Evolutionary conservation across 2,113 vertebrate species (phyloP).

Genomic region (Rhadina sibilatrix): DNA sequence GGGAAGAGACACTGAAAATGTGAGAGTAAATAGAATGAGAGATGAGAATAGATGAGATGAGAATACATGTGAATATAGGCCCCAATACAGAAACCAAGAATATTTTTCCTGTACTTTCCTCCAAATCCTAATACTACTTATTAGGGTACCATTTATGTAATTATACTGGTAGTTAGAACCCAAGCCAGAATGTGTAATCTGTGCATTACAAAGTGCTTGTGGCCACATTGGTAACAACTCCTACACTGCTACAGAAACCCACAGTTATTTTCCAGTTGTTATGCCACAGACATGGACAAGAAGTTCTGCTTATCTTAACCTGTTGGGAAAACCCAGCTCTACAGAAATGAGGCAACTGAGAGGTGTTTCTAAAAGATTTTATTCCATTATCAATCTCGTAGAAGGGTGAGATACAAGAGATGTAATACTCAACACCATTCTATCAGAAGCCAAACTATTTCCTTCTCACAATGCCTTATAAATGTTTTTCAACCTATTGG

Average conservation of each 20-base stretch:
- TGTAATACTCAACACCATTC: neutral
- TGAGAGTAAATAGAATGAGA: neutral
- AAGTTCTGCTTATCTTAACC: neutral
- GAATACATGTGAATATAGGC: neutral
- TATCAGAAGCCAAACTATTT: neutral
- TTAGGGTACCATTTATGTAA: neutral
- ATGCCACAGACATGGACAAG: neutral
- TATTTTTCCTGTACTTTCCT: neutral
- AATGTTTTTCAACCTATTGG: neutral
- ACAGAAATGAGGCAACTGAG: neutral
- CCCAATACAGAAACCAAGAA: neutral
- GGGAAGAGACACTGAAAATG: neutral
- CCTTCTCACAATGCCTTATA: neutral
- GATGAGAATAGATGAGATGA: too few relatives aligned
- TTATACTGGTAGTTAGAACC: neutral
- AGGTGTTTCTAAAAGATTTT: neutral
- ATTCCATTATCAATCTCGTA: neutral
- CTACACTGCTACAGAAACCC: neutral
- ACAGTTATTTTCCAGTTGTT: neutral
- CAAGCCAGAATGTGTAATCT: neutral
- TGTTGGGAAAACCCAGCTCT: neutral
- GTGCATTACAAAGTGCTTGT: neutral
- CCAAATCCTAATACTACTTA: neutral
- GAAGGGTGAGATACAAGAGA: neutral
- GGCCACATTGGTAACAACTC: neutral